Evolutionary conservation across 2,888 invertebrate genomes (phyloP).

Genomic region (Hirtodrosophila histrioides): DNA sequence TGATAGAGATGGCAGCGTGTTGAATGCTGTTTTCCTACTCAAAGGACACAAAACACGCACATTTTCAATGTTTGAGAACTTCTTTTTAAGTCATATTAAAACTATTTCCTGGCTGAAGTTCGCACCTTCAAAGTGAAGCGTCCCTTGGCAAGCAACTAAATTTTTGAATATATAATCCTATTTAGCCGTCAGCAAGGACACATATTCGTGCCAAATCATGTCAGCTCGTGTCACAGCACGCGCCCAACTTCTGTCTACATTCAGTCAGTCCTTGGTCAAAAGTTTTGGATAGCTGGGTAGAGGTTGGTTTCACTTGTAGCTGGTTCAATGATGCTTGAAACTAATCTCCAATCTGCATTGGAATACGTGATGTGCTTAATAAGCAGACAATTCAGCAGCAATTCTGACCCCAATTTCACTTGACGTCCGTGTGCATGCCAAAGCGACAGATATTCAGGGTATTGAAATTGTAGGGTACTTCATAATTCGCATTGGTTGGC

Average conservation of each 20-base stretch:
- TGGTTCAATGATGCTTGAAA: conserved; percentile 60
- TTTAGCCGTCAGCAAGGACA: too few species aligned
- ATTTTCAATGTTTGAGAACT: too few species aligned
- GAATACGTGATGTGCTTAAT: conserved; percentile 72
- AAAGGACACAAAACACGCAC: too few species aligned
- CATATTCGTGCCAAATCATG: too few species aligned
- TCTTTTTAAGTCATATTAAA: too few species aligned
- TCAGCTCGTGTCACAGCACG: too few species aligned
- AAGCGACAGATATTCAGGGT: conserved; percentile 16
- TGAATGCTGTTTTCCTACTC: too few species aligned
- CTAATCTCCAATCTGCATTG: conserved; percentile 77
- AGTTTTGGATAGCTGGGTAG: conserved; percentile 34
- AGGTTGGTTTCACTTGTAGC: conserved; percentile 8
- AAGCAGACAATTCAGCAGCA: conserved; percentile 37
- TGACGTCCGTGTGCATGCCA: conserved; percentile 34
- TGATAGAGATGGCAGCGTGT: too few species aligned
- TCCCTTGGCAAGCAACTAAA: too few species aligned
- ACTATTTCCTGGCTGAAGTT: too few species aligned
- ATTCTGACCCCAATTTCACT: not conserved
- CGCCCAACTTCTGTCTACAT: not conserved
- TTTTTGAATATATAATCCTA: too few species aligned
- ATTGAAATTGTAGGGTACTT: not conserved
- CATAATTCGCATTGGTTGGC: conserved; percentile 37
- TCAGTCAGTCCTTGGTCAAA: conserved; percentile 48
- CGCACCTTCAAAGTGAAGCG: too few species aligned